Evolutionary conservation across 2,113 vertebrate species (phyloP), one percentile per base, ranked within the genome.

Genomic region (Alethe castanea): DNA sequence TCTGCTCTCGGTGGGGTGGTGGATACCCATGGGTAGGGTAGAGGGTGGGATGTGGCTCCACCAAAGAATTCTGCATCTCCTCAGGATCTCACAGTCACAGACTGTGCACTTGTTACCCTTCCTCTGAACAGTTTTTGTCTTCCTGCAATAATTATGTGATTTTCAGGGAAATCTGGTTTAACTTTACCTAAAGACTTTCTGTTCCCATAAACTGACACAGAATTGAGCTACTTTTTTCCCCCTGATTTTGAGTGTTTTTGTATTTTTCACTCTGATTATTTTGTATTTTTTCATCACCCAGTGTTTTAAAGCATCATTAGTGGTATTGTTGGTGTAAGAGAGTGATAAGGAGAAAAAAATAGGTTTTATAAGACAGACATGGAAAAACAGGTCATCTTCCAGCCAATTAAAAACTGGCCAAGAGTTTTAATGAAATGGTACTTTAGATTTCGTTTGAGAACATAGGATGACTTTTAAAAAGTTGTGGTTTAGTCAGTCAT

Each of bases 11-110:
- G 44, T 50, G 61, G 12, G 42, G 6, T 50, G 42, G 19, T 29
- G 42, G 69, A 36, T 33, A 25, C 11, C 29, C 4, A 0, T 11
- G 8, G 4, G 0, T 53, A 4, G 40, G 9, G 6, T 26, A 8
- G 45, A 52, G 13, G 24, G 0, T 65, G 31, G 45, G 15, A 44
- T 12, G 3, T 0, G 5, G 52, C 65, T 62, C 16, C 25, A 48
- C 15, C 22, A 15, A 48, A 60, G 42, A 50, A 9, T 18, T 65
- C 72, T 71, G 56, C 44, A 56, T 38, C 5, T 31, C 6, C 56
- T 23, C 31, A 29, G 25, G 10, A 48, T 36, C 47, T 65, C 1
- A 6, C 47, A 59, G 42, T 7, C 1, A 3, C 29, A 76, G 57
- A 12, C 16, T 47, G 16, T 3, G 1, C 16, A 12, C 7, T 22